Evolutionary conservation across 1,140 invertebrate species (phyloP).

Genomic region (Magallana gigas): DNA sequence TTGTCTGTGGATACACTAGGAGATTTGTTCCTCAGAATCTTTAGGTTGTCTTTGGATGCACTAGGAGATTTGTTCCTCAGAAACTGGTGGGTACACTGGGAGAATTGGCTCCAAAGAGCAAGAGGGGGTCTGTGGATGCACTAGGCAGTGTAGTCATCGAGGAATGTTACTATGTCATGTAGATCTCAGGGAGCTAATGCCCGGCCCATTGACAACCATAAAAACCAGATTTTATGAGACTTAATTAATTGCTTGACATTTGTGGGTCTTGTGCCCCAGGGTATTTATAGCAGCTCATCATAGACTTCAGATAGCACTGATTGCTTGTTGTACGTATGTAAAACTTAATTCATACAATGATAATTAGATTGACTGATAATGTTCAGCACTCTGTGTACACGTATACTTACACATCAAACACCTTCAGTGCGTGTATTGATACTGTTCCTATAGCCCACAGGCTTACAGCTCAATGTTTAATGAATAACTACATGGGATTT

Average conservation of each 20-base stretch:
- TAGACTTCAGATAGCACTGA: not conserved
- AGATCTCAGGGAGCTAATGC: not conserved
- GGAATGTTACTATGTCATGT: not conserved
- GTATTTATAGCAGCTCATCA: conserved; percentile 15
- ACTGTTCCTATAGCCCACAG: no score
- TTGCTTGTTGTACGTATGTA: not conserved
- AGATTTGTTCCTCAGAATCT: no score
- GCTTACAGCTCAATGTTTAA: no score
- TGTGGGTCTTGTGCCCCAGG: not conserved
- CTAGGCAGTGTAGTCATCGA: not conserved
- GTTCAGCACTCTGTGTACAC: not conserved
- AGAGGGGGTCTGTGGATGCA: not conserved
- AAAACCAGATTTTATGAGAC: not conserved
- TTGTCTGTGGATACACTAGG: no score
- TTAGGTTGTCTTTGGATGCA: no score
- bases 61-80: no score
- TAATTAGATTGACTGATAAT: conserved; percentile 1
- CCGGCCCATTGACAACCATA: conserved; percentile 9
- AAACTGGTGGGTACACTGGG: no score
- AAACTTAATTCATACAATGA: not conserved
- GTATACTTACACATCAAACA: no score
- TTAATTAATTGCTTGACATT: conserved; percentile 33
- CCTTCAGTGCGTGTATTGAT: no score
- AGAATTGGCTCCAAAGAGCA: no score
- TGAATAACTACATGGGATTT: no score